Evolutionary conservation across 2,888 invertebrate species (phyloP).

Genomic region (Hydriomena furcata): DNA sequence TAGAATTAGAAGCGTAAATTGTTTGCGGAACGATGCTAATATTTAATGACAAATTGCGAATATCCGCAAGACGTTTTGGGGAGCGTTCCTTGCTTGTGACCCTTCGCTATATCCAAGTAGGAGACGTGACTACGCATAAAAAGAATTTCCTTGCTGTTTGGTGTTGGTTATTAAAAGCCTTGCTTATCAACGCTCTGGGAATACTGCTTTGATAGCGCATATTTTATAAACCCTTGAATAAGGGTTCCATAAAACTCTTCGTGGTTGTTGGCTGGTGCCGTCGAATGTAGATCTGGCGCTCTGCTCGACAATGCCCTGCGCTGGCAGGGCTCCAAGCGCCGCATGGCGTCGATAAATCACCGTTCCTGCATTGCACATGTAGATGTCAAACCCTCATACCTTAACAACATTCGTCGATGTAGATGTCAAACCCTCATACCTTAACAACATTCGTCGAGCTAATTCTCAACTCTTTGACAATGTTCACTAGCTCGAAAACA

Average conservation of each 20-base stretch:
- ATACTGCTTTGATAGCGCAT: neutral
- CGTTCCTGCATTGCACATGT: conserved; percentile 44
- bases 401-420: neutral
- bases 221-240: neutral
- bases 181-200: neutral
- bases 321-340: conserved; percentile 71
- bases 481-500: conserved; percentile 2
- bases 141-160: conserved; percentile 3
- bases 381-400: conserved; percentile 15
- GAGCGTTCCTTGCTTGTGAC: conserved; percentile 25
- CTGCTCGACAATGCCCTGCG: conserved; percentile 52
- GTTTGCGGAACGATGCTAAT: conserved; percentile 35
- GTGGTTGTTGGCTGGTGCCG: conserved; percentile 41
- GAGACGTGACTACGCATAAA: conserved; percentile 15
- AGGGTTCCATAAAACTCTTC: neutral
- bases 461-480: conserved; percentile 21
- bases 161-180: neutral
- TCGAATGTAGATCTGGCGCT: conserved; percentile 57
- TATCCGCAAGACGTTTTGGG: conserved; percentile 40
- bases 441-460: conserved; percentile 1
- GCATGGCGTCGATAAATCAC: conserved; percentile 50
- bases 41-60: conserved; percentile 38
- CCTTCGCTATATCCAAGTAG: conserved; percentile 11
- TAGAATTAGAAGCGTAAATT: conserved; percentile 44
- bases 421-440: conserved; percentile 24